Conservation (phyloP, 1,140 invertebrate genomes). For the Nymphalis io region DNA sequence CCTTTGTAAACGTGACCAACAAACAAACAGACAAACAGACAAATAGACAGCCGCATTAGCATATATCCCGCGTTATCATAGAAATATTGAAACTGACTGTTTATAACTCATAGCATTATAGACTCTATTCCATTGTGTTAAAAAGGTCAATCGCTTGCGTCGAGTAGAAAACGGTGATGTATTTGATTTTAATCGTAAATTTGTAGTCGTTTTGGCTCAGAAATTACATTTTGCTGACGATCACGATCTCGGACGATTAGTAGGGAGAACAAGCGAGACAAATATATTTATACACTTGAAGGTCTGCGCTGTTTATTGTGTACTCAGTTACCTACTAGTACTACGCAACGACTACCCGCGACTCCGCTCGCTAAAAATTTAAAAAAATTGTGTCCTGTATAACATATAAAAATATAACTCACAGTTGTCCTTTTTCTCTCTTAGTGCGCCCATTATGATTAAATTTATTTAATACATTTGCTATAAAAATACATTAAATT, state of each 20-base stretch:
- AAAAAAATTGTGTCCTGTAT: no score
- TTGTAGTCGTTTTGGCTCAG: neutral
- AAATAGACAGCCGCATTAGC: conserved; percentile 20
- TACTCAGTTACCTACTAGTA: no score
- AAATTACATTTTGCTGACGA: conserved; percentile 19
- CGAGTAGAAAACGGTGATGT: neutral
- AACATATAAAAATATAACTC: no score
- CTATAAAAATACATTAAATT: no score
- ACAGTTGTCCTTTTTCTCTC: no score
- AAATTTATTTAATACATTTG: no score
- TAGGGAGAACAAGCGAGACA: neutral
- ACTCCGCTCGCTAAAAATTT: no score
- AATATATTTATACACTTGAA: neutral
- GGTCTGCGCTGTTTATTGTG: no score
- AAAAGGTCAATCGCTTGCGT: neutral
- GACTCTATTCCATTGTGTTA: neutral
- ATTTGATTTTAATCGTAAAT: conserved; percentile 23
- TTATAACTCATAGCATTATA: neutral
- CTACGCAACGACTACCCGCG: no score
- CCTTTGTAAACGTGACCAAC: conserved; percentile 25
- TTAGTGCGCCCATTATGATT: no score
- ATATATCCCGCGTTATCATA: conserved; percentile 20
- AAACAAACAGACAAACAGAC: conserved; percentile 21
- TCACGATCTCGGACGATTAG: conserved; percentile 15
- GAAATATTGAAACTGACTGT: conserved; percentile 8